Base-by-base conservation (phyloP, 2,888 invertebrate genomes). In the Sminthurides aquaticus region DNA sequence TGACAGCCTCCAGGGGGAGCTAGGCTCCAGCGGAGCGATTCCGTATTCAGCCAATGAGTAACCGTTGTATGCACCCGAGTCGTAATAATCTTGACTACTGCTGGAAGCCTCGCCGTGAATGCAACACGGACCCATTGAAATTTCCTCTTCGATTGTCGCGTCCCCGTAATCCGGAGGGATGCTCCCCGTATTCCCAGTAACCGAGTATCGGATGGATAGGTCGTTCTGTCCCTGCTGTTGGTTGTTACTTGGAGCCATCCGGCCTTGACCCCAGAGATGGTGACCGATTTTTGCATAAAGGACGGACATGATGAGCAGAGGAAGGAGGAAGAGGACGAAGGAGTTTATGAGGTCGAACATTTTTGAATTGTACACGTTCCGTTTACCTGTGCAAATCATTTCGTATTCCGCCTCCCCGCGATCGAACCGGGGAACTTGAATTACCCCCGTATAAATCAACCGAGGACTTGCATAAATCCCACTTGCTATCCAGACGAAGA, bases 261-360 rank as follows among this genome's bases (percentile, higher is more conserved):
- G 5, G 5, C 43, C 43, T 34, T 34, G 43, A 15, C 15, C 8
- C 43, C 43, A 34, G 15, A 94, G 80, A 0, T 88, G 87, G 26
- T 90, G 84, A 2, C 91, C 91, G 64, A 94, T 92, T 75, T 87
- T 84, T 43, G 89, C 88, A 78, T 94, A 94, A 43, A 92, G 81
- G 49, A 89, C 82, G 0, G 78, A 77, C 85, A 94, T 91, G 27
- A 91, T 85, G 59, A 85, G 81, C 60, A 94, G 80, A 0, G 94
- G 94, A 49, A 90, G 82, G 52, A 89, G 83, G 79, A 92, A 93
- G 68, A 92, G 85, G 8, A 92, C 82, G 3, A 87, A 86, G 75
- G 93, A 88, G 79, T 90, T 91, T 70, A 89, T 85, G 79, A 88
- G 85, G 77, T 90, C 90, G 77, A 89, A 85, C 49, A 88, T 77